Base-by-base conservation (phyloP, 2,888 invertebrate species). In the Lymantria dispar region DNA sequence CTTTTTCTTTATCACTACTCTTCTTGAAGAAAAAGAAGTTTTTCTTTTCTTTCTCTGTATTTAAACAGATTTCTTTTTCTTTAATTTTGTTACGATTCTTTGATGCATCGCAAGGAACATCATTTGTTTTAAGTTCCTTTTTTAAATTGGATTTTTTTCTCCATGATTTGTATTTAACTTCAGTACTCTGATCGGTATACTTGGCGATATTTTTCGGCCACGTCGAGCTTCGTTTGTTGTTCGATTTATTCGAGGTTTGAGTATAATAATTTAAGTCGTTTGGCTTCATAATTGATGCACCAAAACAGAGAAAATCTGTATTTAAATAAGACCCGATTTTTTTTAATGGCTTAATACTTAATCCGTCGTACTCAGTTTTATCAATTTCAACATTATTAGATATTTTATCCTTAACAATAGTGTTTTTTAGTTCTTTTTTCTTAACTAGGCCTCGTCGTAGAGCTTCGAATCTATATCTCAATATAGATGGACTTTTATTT, bases 161-260 rank as follows among this genome's bases (percentile, higher is more conserved):
- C 87, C 86, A 87, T 37, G 85, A 56, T 54, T 84, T 85, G 50
- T 87, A 87, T 85, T 85, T 87, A 1, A 78, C 81, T 68, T 79
- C 80, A 1, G 80, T 85, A 3, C 78, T 76, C 58, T 81, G 80
- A 12, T 82, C 80, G 45, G 70, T 74, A 7, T 79, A 78, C 0
- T 71, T 60, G 13, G 69, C 59, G 40, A 63, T 69, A 7, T 54
- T 58, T 45, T 56, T 54, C 10, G 69, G 61, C 70, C 69, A 72
- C 33, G 73, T 31, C n/a, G 39, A 3, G 10, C 3, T 33, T 33
- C 8, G 1, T 33, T 33, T 33, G 8, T 33, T 33, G 8, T 8
- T 33, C 3, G 10, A 2, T 33, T 22, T 33, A 33, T 33, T 33
- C 8, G 33, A 33, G 8, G 8, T 33, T 33, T 2, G 33, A 10